Evolutionary conservation across 2,888 invertebrate genomes (phyloP), one percentile per base, ranked within the genome.

Genomic region (Pachydiplax longipennis): DNA sequence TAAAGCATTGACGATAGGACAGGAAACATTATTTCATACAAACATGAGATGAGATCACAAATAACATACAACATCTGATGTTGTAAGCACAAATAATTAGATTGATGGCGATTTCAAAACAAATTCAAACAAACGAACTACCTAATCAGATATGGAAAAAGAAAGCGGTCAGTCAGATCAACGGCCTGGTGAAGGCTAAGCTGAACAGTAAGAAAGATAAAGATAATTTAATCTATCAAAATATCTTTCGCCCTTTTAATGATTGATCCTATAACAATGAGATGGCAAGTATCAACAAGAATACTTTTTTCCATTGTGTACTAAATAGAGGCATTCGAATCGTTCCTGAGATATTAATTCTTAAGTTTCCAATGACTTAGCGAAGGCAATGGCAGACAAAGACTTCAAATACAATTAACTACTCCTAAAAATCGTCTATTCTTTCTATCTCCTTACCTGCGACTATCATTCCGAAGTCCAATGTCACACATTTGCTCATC

Each of bases 361-460:
- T 65, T 22, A 37, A n/a, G 22, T 15, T 37, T 18, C n/a, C 12
- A 13, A 61, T 37, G 10, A 22, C 18, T 22, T n/a, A 35, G 12
- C 18, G 87, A 35, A 65, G 35, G 8, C n/a, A 48, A 40, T 40
- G 6, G 13, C 6, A 87, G 15, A 37, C 22, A 13, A 65, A 61
- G 37, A 22, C 31, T 12, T 35, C 22, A 48, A 61, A 12, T 12
- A n/a, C 87, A 31, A 61, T 61, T 12, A 12, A 25, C 35, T 87
- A 61, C 25, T n/a, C 53, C 65, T 87, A 87, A 87, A 61, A 35
- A n/a, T 31, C n/a, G 10, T 35, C 61, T 87, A 73, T 48, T 58
- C 61, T 87, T 83, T 87, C 61, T 61, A 87, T 87, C 87, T 61
- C 87, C n/a, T 37, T 87, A 87, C 87, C 87, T 87, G 87, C 61